Conservation (phyloP, 1,140 invertebrate genomes). For the Drosophila bocki region DNA sequence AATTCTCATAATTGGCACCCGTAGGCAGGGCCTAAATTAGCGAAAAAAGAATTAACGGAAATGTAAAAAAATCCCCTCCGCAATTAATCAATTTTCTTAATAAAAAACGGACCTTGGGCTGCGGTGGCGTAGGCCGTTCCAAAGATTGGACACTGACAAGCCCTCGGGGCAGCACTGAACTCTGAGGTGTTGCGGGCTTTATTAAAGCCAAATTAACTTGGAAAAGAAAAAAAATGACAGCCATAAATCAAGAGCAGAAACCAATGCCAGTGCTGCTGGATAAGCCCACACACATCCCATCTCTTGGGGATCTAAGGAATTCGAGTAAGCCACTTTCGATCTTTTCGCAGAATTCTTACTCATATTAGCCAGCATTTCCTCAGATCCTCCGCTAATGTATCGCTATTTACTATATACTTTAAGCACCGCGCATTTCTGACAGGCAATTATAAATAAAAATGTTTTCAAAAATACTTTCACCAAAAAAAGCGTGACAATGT, state of each 20-base stretch:
- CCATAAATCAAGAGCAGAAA: conserved; percentile 53
- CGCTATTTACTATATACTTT: conserved; percentile 25
- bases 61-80: conserved; percentile 27
- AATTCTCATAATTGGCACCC: conserved; percentile 59
- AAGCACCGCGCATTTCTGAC: conserved; percentile 58
- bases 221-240: conserved; percentile 51
- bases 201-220: conserved; percentile 68
- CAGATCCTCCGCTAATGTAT: conserved; percentile 39
- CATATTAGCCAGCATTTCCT: conserved; percentile 17
- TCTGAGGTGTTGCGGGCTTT: conserved; percentile 49
- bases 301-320: conserved; percentile 13
- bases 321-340: conserved; percentile 11
- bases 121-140: conserved; percentile 50
- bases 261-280: conserved; percentile 56
- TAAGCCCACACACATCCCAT: conserved; percentile 32
- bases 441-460: conserved; percentile 70
- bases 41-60: conserved; percentile 64
- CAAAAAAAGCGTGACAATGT: conserved; percentile 70
- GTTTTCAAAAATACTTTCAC: conserved; percentile 71
- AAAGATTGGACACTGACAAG: conserved; percentile 57
- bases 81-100: conserved; percentile 76
- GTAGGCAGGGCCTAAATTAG: conserved; percentile 57
- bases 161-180: conserved; percentile 21
- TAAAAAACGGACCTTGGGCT: conserved; percentile 55
- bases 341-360: conserved; percentile 13